Evolutionary conservation across 2,888 invertebrate genomes (phyloP).

Genomic region (Xestia xanthographa): DNA sequence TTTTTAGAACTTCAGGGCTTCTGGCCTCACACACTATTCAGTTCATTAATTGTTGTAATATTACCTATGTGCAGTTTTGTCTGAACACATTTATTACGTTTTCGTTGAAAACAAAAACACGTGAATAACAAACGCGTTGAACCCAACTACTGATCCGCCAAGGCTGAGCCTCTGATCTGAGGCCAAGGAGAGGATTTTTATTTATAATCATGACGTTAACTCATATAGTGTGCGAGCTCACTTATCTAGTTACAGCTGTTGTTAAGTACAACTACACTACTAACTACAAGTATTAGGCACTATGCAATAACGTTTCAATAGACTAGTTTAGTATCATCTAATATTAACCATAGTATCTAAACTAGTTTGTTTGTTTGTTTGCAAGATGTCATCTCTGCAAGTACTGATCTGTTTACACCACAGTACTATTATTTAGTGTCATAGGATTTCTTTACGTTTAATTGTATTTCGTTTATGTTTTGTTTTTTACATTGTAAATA

Average conservation of each 20-base stretch:
- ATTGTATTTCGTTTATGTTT: neutral
- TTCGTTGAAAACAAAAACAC: neutral
- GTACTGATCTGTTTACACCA: neutral
- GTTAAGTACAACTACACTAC: no score
- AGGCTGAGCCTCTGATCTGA: no score
- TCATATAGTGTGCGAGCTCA: neutral
- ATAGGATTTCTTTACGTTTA: neutral
- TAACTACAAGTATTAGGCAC: no score
- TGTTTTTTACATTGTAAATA: neutral
- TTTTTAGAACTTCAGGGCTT: neutral
- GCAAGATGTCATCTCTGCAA: neutral
- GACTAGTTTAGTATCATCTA: neutral
- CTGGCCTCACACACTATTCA: neutral
- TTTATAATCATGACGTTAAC: neutral
- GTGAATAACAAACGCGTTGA: neutral
- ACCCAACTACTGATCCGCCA: slow-evolving; percentile 1
- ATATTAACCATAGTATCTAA: neutral
- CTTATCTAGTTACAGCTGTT: neutral
- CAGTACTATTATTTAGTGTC: neutral
- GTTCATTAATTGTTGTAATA: neutral
- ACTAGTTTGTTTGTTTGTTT: neutral
- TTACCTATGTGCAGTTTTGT: neutral
- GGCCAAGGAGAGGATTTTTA: slow-evolving; percentile 15
- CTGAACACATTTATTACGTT: neutral
- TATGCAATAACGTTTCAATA: neutral